These are phyloP conservation scores for Coranthus polyacanthus DNA, from an alignment of 2,797 vertebrate genomes.

Conservation along the genomic window DNA sequence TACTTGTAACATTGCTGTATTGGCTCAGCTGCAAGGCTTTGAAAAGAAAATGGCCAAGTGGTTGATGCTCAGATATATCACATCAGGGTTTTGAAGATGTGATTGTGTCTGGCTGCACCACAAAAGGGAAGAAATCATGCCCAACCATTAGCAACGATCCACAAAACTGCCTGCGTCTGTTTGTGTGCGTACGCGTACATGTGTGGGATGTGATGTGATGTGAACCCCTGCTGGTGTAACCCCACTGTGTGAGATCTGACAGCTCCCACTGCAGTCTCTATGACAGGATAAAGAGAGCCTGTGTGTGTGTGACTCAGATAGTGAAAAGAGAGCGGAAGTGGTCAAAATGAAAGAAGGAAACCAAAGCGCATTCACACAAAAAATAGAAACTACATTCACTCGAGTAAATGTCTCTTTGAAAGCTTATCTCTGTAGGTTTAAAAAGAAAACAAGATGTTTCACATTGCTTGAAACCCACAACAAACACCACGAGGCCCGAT, in stretches of 20 bases:
- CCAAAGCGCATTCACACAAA: conserved; percentile 42
- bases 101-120: conserved; percentile 31
- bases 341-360: conserved; percentile 35
- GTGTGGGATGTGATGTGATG: conserved; percentile 49
- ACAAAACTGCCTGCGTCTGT: conserved; percentile 23
- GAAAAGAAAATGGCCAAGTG: conserved; percentile 30
- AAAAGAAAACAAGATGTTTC: conserved; percentile 4
- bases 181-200: not conserved
- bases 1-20: conserved; percentile 13
- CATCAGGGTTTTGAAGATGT: conserved; percentile 34
- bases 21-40: conserved; percentile 15
- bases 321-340: conserved; percentile 50
- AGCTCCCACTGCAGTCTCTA: conserved; percentile 66
- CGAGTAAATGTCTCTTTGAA: conserved; percentile 50
- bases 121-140: conserved; percentile 31
- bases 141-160: conserved; percentile 37
- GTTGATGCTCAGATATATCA: conserved; percentile 32
- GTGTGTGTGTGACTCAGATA: conserved; percentile 52
- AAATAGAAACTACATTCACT: conserved; percentile 38
- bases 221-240: conserved; percentile 59
- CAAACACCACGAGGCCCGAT: conserved; percentile 22
- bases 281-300: conserved; percentile 48
- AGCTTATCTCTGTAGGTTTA: conserved; percentile 38
- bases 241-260: conserved; percentile 73
- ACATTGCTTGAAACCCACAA: conserved; percentile 36